Evolutionary conservation across 1,140 invertebrate genomes (phyloP).

Genomic region (Lordiphosa mommai): DNA sequence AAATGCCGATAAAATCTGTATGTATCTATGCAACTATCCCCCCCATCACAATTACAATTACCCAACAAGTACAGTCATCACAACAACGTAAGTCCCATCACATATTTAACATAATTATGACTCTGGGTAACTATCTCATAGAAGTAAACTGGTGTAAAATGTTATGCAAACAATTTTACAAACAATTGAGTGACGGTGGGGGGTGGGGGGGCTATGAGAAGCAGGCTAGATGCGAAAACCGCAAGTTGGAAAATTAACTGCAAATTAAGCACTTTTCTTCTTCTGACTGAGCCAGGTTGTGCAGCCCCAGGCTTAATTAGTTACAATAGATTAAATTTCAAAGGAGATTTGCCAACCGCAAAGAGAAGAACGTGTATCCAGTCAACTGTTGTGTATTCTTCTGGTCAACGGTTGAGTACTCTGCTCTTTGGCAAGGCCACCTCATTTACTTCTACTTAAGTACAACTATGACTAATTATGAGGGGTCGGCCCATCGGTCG

Average conservation of each 20-base stretch:
- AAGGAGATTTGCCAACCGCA: constrained; percentile 62
- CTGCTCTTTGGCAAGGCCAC: constrained; percentile 29
- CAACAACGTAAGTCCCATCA: not conserved
- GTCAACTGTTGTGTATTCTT: no score
- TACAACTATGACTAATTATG: constrained; percentile 72
- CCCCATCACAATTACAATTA: constrained; percentile 22
- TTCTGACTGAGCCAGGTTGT: constrained; percentile 9
- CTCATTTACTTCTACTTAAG: constrained; percentile 24
- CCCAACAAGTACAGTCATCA: constrained; percentile 25
- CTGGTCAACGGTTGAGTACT: no score
- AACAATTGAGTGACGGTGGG: constrained; percentile 23
- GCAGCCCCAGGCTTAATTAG: constrained; percentile 74
- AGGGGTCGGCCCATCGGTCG: no score
- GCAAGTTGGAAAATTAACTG: constrained; percentile 66
- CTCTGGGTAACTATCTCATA: constrained; percentile 24
- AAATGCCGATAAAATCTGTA: constrained; percentile 49
- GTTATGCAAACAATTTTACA: constrained; percentile 68
- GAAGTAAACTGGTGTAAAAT: constrained; percentile 63
- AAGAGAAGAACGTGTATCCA: not conserved
- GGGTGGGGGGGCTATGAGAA: not conserved
- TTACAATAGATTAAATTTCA: constrained; percentile 78
- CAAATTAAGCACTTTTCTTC: constrained; percentile 68
- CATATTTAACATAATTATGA: constrained; percentile 38
- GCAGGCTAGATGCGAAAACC: constrained; percentile 40
- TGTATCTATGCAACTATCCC: constrained; percentile 8